A percentile compares a stretch with the other conserved stretches of the same genome.
These are phyloP conservation scores for Anoura caudifer DNA, from an alignment of 2,113 vertebrate genomes.

Conservation along the genomic window DNA sequence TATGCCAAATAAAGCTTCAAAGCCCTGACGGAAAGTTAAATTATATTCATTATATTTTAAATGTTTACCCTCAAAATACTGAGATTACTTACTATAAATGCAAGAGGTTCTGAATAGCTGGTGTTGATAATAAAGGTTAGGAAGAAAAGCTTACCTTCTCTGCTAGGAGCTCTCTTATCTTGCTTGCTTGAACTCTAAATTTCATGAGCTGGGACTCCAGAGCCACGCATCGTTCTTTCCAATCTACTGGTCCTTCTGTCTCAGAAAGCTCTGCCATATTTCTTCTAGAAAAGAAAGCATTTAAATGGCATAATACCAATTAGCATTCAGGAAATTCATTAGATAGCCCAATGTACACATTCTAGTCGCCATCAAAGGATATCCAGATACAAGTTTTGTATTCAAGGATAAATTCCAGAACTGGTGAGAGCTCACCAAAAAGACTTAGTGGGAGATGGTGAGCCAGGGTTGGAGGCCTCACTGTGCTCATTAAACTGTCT, in stretches of 20 bases:
- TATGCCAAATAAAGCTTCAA: constrained; percentile 11
- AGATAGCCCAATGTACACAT: neutral
- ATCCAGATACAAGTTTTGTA: neutral
- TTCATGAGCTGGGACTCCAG: constrained; percentile 95
- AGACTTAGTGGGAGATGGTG: neutral
- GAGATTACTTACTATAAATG: neutral
- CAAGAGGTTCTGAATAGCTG: neutral
- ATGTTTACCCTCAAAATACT: neutral
- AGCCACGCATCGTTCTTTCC: constrained; percentile 94
- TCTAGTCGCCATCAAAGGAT: neutral
- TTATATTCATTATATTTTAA: neutral
- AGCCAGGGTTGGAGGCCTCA: neutral
- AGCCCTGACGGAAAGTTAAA: neutral
- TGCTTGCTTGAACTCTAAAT: constrained; percentile 95
- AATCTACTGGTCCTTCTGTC: constrained; percentile 86
- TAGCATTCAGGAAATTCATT: neutral
- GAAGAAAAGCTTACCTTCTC: constrained; percentile 89
- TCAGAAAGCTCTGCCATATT: constrained; percentile 91
- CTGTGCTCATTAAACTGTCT: neutral
- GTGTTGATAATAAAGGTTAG: neutral
- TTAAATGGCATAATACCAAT: neutral
- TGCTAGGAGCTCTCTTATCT: constrained; percentile 94
- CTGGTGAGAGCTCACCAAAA: neutral
- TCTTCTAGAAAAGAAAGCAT: constrained; percentile 71
- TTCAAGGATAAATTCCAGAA: constrained; percentile 1